Conservation (phyloP, 2,888 invertebrate genomes). For the Oxystoma pomonae region DNA sequence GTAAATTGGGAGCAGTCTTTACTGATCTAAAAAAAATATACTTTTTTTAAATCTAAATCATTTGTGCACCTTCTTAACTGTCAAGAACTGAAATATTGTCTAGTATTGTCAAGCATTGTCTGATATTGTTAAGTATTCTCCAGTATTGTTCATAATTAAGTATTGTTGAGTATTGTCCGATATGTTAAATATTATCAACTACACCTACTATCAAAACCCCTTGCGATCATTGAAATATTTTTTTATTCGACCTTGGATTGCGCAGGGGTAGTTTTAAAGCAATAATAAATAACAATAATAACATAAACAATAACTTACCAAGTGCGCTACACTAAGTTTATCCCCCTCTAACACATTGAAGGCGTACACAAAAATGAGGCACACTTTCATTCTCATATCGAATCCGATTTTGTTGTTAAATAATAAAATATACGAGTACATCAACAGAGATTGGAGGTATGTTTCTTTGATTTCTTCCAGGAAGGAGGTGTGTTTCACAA, state of each 20-base stretch:
- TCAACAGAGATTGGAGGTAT: slow-evolving; percentile 29
- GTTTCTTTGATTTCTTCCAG: slow-evolving; percentile 23
- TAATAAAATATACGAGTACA: slow-evolving; percentile 34
- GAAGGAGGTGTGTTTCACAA: slow-evolving; percentile 26
- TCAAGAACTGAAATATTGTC: background rate
- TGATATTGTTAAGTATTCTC: no score
- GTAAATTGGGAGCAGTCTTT: slow-evolving; percentile 15
- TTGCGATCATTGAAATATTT: no score
- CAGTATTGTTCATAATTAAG: no score
- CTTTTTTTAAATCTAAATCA: background rate
- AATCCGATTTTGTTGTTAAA: slow-evolving; percentile 54
- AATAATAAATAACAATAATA: no score
- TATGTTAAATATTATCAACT: no score
- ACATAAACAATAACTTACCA: no score
- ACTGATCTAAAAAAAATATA: slow-evolving; percentile 16
- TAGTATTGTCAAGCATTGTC: no score
- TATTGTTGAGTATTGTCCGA: no score
- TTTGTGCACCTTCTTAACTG: background rate
- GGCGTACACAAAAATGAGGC: slow-evolving; percentile 53
- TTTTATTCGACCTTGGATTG: no score
- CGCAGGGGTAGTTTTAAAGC: no score
- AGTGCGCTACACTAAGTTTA: slow-evolving; percentile 19
- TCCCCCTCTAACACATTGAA: slow-evolving; percentile 37
- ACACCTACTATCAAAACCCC: no score
- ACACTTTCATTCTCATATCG: slow-evolving; percentile 63